Conservation (phyloP, 1,140 invertebrate genomes). For the Nasonia longicornis region DNA sequence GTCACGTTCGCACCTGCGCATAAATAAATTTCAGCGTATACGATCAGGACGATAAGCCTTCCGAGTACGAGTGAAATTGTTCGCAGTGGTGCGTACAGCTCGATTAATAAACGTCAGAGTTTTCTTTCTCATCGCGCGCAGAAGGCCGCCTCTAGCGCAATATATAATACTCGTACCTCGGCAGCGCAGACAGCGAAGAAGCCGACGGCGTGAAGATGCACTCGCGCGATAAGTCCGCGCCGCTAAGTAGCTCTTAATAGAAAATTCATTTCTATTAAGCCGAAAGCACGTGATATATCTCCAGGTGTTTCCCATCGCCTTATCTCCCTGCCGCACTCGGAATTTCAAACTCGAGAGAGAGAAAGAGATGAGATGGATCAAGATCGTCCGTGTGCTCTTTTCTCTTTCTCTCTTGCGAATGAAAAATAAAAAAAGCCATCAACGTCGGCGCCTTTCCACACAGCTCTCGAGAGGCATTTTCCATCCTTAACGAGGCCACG, state of each 20-base stretch:
- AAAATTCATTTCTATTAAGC: conserved; percentile 31
- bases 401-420: not conserved
- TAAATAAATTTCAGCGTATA: no score
- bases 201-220: conserved; percentile 2
- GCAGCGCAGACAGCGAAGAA: not conserved
- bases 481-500: not conserved
- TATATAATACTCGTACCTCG: not conserved
- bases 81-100: no score
- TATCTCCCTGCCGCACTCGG: not conserved
- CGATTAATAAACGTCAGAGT: conserved; percentile 21
- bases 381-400: not conserved
- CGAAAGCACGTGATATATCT: not conserved
- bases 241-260: conserved; percentile 21
- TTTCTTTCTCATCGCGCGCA: not conserved
- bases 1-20: no score
- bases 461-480: not conserved
- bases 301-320: not conserved
- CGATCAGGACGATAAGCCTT: not conserved
- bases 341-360: no score
- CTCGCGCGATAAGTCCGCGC: conserved; percentile 5
- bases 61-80: not conserved
- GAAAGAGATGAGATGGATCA: not conserved
- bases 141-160: not conserved
- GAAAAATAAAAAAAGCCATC: not conserved
- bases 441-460: not conserved